Evolutionary conservation across 2,113 vertebrate species (phyloP).

Genomic region (Heterocephalus glaber): DNA sequence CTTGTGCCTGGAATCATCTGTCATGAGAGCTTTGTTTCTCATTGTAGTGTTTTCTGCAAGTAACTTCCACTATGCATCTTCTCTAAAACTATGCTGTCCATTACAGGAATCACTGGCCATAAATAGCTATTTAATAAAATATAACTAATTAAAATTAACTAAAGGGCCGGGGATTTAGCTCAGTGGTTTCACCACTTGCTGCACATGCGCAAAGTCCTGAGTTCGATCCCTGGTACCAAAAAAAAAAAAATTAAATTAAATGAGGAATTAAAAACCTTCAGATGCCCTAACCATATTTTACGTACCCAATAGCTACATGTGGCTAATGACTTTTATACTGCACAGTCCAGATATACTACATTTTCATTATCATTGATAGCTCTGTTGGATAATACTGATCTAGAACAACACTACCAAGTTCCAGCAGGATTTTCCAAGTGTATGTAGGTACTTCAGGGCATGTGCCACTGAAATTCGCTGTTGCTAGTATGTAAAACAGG

Average conservation of each 20-base stretch:
- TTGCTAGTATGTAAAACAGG: not conserved
- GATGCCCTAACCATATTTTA: slow-evolving; percentile 7
- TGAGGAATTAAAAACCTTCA: slow-evolving; percentile 2
- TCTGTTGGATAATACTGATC: not conserved
- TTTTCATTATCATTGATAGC: not conserved
- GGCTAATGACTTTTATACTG: not conserved
- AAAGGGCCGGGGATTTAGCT: too few species aligned
- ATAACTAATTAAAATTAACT: slow-evolving; percentile 25
- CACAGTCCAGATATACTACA: not conserved
- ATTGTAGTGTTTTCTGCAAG: not conserved
- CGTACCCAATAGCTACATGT: not conserved
- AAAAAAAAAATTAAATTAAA: slow-evolving; percentile 44
- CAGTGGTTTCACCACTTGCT: too few species aligned
- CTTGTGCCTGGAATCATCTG: not conserved
- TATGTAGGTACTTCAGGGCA: not conserved
- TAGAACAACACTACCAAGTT: not conserved
- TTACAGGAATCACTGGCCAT: not conserved
- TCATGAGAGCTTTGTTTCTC: not conserved
- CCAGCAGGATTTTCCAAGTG: not conserved
- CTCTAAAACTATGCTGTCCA: not conserved
- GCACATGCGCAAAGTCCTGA: too few species aligned
- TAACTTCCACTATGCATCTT: not conserved
- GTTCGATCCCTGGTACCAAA: too few species aligned
- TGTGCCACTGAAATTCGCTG: not conserved
- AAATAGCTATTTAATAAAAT: slow-evolving; percentile 36